phyloP scores from a whole-genome alignment of 2,797 vertebrate species.

The Girardinus metallicus region DNA sequence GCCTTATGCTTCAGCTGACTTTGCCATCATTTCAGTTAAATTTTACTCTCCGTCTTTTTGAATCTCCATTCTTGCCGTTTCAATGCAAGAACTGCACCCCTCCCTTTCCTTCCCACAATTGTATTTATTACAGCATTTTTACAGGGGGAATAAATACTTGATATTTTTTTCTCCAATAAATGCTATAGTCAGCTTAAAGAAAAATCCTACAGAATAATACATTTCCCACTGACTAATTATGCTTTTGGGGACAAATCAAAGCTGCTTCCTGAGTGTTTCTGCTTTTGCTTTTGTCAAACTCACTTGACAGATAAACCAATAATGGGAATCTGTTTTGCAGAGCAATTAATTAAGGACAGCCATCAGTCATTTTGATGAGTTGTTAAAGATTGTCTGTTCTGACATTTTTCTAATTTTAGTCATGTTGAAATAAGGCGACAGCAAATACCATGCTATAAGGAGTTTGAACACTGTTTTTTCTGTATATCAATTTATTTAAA shows the following conservation, averaged over 20 bases:
- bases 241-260: background rate
- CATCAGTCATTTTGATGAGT: background rate
- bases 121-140: background rate
- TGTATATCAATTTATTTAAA: background rate
- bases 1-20: conserved; percentile 18
- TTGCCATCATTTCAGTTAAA: conserved; percentile 3
- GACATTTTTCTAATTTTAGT: background rate
- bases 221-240: conserved; percentile 14
- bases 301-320: background rate
- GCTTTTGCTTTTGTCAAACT: background rate
- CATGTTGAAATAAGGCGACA: background rate
- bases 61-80: background rate
- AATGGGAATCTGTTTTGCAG: background rate
- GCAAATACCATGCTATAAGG: background rate
- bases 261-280: background rate
- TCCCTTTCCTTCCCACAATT: background rate
- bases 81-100: background rate
- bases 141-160: background rate
- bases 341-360: background rate
- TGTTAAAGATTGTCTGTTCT: background rate
- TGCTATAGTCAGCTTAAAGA: background rate
- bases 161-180: background rate
- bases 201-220: background rate
- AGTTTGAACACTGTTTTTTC: background rate
- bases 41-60: background rate